Evolutionary conservation across 2,888 invertebrate genomes (phyloP).

Genomic region (Serripes groenlandicus): DNA sequence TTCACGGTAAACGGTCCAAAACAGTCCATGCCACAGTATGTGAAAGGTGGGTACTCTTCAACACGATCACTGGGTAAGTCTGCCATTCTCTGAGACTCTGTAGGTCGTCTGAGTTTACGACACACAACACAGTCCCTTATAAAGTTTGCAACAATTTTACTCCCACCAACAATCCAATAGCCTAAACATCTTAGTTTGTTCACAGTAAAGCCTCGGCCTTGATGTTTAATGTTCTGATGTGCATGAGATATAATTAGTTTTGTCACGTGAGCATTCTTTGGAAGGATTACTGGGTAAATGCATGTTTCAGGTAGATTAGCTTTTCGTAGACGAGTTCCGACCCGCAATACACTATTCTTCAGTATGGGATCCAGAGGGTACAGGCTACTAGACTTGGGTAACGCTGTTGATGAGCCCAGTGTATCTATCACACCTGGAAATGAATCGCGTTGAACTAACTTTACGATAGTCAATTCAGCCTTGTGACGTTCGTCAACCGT

Average conservation of each 20-base stretch:
- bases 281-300: conserved; percentile 40
- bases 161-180: conserved; percentile 79
- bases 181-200: conserved; percentile 61
- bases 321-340: conserved; percentile 36
- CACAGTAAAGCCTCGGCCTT: conserved; percentile 64
- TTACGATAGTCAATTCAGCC: conserved; percentile 40
- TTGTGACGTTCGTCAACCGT: conserved; percentile 33
- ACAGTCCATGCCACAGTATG: conserved; percentile 81
- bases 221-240: conserved; percentile 58
- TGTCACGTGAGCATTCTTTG: conserved; percentile 48
- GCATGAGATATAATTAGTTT: conserved; percentile 57
- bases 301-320: conserved; percentile 10
- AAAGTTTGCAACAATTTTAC: conserved; percentile 64
- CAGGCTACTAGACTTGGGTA: conserved; percentile 54
- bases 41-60: conserved; percentile 75
- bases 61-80: conserved; percentile 81
- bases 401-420: conserved; percentile 16
- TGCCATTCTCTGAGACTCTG: conserved; percentile 79
- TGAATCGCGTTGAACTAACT: conserved; percentile 36
- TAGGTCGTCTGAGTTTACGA: conserved; percentile 60
- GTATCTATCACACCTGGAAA: conserved; percentile 23
- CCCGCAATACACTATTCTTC: conserved; percentile 38
- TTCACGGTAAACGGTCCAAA: conserved; percentile 79
- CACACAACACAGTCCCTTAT: conserved; percentile 79
- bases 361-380: conserved; percentile 15